Evolutionary conservation across 2,797 vertebrate species (phyloP).

Genomic region (Acipenser oxyrinchus): DNA sequence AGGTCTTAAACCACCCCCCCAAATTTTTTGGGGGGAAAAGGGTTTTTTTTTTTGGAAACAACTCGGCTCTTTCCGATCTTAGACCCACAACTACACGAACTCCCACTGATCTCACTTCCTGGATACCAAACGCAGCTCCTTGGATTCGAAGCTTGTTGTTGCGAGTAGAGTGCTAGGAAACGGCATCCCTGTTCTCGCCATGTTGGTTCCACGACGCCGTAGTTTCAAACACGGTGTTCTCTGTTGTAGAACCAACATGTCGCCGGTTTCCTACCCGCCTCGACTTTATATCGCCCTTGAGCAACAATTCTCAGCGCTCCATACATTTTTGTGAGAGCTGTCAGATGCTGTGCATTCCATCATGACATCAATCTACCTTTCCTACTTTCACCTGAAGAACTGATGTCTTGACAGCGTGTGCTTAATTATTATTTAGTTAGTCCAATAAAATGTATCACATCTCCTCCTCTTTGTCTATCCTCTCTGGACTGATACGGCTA

Average conservation of each 20-base stretch:
- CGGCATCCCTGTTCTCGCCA: neutral
- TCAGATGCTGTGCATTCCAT: no score
- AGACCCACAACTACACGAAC: constrained; percentile 31
- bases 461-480: no score
- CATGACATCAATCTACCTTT: no score
- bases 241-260: constrained; percentile 6
- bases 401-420: no score
- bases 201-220: constrained; percentile 6
- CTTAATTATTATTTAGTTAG: no score
- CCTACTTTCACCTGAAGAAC: no score
- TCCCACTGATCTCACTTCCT: constrained; percentile 47
- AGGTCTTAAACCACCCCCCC: no score
- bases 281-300: no score
- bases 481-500: no score
- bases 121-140: constrained; percentile 34
- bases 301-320: no score
- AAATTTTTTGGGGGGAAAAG: constrained; percentile 45
- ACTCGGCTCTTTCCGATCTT: constrained; percentile 43
- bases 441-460: no score
- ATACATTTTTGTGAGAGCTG: no score
- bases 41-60: constrained; percentile 15
- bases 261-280: neutral
- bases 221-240: neutral
- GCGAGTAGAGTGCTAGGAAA: neutral
- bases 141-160: constrained; percentile 24